Base-by-base conservation (phyloP, 1,140 invertebrate species). In the Linepithema humile region DNA sequence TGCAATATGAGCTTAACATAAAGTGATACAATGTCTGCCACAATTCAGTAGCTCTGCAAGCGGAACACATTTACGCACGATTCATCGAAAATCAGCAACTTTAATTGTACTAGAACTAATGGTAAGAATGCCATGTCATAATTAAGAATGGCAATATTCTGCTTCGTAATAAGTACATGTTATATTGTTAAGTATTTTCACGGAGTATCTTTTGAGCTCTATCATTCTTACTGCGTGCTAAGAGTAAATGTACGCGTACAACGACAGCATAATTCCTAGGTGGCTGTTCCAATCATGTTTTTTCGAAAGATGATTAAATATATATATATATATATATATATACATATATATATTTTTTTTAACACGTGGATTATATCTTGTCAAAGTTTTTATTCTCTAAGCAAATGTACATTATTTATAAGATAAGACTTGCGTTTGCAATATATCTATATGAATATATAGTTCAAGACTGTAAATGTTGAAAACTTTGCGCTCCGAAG, bases 321-420 rank as follows among this genome's bases (percentile, higher is more conserved):
- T 50, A 32, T 77, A 57, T 70, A 82, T 57, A 53, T 82, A 73
- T n/a, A 55, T 65, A 78, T 78, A 78, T 78, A 40, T 40, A n/a
- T n/a, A n/a, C 48, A 40, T 77, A 80, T 82, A 70, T 69, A 85
- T 88, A 88, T 84, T 72, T 86, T 88, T 60, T 85, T 78, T 43
- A 69, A 77, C 9, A 65, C 9, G n/a, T 67, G 55, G 57, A 87
- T 64, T 15, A 45, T 12, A 53, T 9, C 9, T n/a, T 57, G 74
- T 70, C 17, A 86, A 88, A n/a, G n/a, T 20, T 82, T 67, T 87
- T 88, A 88, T 50, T 59, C 67, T 40, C 73, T 57, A 50, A 75
- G 53, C 48, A 60, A 64, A 55, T 78, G 45, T 74, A 55, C 70
- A 69, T 85, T 82, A 82, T 40, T 55, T 29, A 48, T 59, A 23